A percentile compares a stretch with the other conserved stretches of the same genome.
Evolutionary conservation across 2,797 vertebrate species (phyloP).

Genomic region (Trachops cirrhosus): DNA sequence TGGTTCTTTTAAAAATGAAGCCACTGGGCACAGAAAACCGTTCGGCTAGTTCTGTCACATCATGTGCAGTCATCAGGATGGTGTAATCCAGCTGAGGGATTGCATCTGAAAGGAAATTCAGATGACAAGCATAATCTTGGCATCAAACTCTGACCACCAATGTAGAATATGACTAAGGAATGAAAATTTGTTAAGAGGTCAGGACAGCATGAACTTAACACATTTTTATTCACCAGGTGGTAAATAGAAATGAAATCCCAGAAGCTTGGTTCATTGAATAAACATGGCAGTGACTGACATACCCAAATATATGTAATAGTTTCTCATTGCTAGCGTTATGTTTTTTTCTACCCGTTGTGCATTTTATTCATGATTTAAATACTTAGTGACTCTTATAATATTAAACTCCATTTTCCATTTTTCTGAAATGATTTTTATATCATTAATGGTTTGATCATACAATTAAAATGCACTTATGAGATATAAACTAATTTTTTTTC

Average conservation of each 20-base stretch:
- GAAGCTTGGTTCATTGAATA: constrained; percentile 23
- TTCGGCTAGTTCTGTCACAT: background rate
- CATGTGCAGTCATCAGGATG: background rate
- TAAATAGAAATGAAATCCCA: constrained; percentile 34
- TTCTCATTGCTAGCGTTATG: background rate
- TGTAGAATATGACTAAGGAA: constrained; percentile 50
- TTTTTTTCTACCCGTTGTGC: background rate
- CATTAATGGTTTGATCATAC: background rate
- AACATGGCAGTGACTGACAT: background rate
- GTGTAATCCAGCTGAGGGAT: background rate
- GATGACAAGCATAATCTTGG: constrained; percentile 47
- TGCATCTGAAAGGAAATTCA: constrained; percentile 21
- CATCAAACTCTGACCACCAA: background rate
- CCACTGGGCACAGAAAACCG: background rate
- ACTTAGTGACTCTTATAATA: background rate
- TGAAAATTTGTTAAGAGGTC: constrained; percentile 46
- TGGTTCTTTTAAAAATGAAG: background rate
- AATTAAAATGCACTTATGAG: constrained; percentile 17
- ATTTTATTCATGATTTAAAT: constrained; percentile 39
- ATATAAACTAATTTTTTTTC: background rate
- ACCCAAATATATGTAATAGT: background rate
- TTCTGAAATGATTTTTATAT: constrained; percentile 6
- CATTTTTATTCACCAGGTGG: constrained; percentile 54
- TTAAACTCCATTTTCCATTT: background rate
- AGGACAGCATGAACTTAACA: constrained; percentile 44